phyloP scores from a whole-genome alignment of 2,113 vertebrate species.

The Gobio gobio region DNA sequence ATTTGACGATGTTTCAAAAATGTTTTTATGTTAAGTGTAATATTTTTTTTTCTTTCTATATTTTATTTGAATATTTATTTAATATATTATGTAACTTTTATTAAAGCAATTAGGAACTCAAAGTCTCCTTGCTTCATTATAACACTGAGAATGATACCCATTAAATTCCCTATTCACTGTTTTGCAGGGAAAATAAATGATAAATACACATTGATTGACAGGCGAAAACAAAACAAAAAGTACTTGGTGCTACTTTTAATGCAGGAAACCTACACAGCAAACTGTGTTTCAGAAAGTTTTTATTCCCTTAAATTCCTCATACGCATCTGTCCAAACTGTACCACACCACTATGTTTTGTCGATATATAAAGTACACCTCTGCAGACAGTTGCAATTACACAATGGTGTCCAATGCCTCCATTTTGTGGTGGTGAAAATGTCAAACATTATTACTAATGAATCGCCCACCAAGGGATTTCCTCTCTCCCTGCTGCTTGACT shows the following conservation, averaged over 20 bases:
- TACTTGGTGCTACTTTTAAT: not conserved
- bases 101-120: not conserved
- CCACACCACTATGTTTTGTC: not conserved
- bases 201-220: not conserved
- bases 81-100: not conserved
- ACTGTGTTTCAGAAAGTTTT: not conserved
- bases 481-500: constrained; percentile 69
- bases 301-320: not conserved
- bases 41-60: not conserved
- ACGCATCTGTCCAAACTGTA: not conserved
- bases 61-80: not conserved
- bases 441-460: constrained; percentile 76
- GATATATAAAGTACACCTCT: not conserved
- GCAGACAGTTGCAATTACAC: constrained; percentile 10
- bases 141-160: not conserved
- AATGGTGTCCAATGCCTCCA: constrained; percentile 48
- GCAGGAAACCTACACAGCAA: not conserved
- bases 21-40: not conserved
- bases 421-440: constrained; percentile 69
- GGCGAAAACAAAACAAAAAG: not conserved
- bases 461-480: constrained; percentile 67
- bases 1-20: not conserved
- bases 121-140: not conserved
- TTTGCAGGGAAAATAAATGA: not conserved
- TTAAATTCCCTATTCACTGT: not conserved